phyloP scores from a whole-genome alignment of 2,113 vertebrate species.

The Ornithorhynchus anatinus region DNA sequence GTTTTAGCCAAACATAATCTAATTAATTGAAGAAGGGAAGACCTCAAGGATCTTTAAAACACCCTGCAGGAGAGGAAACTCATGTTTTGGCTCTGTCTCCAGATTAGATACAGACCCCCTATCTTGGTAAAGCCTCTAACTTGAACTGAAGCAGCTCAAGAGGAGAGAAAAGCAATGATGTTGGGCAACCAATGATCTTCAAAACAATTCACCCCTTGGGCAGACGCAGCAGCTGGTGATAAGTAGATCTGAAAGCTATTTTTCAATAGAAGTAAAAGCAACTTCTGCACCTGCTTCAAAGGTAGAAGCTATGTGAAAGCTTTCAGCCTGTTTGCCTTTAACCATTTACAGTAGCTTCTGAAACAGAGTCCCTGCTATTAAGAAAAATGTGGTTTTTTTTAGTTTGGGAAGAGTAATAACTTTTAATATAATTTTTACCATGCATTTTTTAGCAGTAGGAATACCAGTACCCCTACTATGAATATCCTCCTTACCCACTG shows the following conservation, averaged over 20 bases:
- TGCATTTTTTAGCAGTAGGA: slow-evolving; percentile 8
- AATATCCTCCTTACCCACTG: slow-evolving; percentile 3
- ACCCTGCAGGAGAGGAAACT: background rate
- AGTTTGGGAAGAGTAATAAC: slow-evolving; percentile 20
- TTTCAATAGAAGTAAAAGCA: slow-evolving; percentile 15
- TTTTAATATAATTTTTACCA: background rate
- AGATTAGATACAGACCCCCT: slow-evolving; percentile 21
- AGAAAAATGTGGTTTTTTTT: slow-evolving; percentile 16
- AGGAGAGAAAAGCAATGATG: slow-evolving; percentile 15
- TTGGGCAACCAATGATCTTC: slow-evolving; percentile 56
- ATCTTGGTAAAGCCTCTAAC: slow-evolving; percentile 21
- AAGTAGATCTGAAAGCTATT: background rate
- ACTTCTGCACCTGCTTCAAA: slow-evolving; percentile 27
- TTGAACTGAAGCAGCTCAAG: slow-evolving; percentile 26
- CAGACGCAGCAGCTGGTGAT: slow-evolving; percentile 30
- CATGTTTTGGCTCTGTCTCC: slow-evolving; percentile 32
- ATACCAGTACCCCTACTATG: background rate
- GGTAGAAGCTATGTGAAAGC: slow-evolving; percentile 26
- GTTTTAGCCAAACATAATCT: slow-evolving; percentile 50
- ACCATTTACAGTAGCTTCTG: slow-evolving; percentile 1
- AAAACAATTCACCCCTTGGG: slow-evolving; percentile 51
- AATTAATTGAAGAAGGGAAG: slow-evolving; percentile 36
- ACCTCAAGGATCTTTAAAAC: slow-evolving; percentile 15
- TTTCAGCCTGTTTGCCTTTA: background rate
- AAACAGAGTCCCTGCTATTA: background rate